Conservation (phyloP, 2,888 invertebrate species). For the Andrena dorsata region DNA sequence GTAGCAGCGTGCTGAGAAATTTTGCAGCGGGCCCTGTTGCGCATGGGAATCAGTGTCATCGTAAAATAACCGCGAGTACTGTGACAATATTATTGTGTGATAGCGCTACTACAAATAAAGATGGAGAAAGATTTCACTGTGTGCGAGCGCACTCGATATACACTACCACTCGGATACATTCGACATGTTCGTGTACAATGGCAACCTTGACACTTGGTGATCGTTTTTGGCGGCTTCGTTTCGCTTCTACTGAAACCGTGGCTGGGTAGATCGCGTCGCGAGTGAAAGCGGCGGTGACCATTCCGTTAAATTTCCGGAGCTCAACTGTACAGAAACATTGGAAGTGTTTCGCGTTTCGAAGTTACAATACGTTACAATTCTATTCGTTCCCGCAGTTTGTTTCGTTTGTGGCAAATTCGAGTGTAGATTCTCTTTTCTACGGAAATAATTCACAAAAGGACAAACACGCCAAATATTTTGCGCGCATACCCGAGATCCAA, state of each 20-base stretch:
- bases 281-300: constrained; percentile 66
- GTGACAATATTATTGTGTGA: constrained; percentile 79
- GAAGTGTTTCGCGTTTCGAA: constrained; percentile 10
- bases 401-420: neutral
- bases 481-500: constrained; percentile 4
- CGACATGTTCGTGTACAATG: constrained; percentile 76
- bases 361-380: constrained; percentile 7
- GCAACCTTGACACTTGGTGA: constrained; percentile 83
- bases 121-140: constrained; percentile 37
- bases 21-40: neutral
- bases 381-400: neutral
- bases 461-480: constrained; percentile 14
- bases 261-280: constrained; percentile 65
- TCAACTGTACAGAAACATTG: constrained; percentile 26
- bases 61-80: constrained; percentile 69
- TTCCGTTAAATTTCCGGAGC: constrained; percentile 32
- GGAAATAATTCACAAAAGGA: neutral
- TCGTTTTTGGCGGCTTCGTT: constrained; percentile 77
- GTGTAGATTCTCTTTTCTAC: neutral
- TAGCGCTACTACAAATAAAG: constrained; percentile 67
- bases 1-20: constrained; percentile 28
- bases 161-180: constrained; percentile 43
- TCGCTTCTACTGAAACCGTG: constrained; percentile 60
- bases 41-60: constrained; percentile 64
- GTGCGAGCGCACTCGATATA: constrained; percentile 44